These are phyloP conservation scores for Aphaenogaster floridana DNA, from an alignment of 1,140 invertebrate species.

Conservation along the genomic window DNA sequence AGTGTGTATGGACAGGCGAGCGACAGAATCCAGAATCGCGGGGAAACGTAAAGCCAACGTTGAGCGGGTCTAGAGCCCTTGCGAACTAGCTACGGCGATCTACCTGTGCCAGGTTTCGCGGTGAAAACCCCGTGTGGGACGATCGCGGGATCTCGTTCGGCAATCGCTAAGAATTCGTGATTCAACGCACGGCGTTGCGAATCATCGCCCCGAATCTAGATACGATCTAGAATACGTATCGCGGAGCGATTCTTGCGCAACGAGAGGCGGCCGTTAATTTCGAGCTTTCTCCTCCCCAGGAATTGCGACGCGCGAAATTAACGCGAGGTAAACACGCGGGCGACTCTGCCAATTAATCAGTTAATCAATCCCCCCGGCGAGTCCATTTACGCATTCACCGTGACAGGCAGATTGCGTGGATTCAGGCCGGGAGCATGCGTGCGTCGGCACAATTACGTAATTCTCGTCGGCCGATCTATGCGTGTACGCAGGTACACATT, in stretches of 20 bases:
- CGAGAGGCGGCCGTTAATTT: neutral
- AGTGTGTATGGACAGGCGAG: no score
- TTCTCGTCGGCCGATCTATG: neutral
- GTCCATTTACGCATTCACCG: neutral
- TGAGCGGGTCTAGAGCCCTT: no score
- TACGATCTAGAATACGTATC: neutral
- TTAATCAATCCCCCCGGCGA: neutral
- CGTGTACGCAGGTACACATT: no score
- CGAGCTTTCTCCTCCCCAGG: neutral
- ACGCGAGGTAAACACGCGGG: neutral
- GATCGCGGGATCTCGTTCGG: neutral
- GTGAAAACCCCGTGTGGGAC: neutral
- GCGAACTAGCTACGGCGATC: neutral
- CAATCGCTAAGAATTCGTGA: neutral
- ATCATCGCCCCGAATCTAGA: no score
- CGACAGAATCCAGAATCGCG: no score
- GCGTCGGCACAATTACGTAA: slow-evolving; percentile 20
- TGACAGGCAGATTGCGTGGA: slow-evolving; percentile 21
- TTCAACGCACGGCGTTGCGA: neutral
- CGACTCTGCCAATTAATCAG: neutral
- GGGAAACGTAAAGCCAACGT: neutral
- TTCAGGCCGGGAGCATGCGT: slow-evolving; percentile 19
- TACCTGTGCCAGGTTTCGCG: neutral
- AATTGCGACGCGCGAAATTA: neutral
- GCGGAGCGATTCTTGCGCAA: neutral